Evolutionary conservation across 2,113 vertebrate species (phyloP).

Genomic region (Emydocephalus ijimae): DNA sequence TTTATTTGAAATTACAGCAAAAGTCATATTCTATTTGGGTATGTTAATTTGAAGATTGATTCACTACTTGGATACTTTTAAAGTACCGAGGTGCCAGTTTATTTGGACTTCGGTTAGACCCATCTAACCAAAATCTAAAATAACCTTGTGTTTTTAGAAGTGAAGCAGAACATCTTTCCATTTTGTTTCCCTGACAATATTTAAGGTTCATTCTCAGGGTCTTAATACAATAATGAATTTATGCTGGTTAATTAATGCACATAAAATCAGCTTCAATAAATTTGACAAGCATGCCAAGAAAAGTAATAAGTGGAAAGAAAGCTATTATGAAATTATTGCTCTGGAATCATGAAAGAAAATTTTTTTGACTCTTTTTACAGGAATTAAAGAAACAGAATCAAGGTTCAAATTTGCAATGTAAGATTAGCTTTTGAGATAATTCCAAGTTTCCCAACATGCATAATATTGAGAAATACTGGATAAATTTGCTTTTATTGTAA

Average conservation of each 20-base stretch:
- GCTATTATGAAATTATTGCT: not conserved
- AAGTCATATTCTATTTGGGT: not conserved
- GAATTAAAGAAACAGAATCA: not conserved
- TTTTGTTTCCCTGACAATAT: not conserved
- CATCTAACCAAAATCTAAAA: not conserved
- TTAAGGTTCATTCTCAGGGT: not conserved
- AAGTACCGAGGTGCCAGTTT: not conserved
- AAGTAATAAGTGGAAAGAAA: not conserved
- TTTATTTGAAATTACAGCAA: not conserved
- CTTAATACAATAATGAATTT: not conserved
- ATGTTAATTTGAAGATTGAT: constrained; percentile 1
- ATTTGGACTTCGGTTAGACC: not conserved
- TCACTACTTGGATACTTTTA: not conserved
- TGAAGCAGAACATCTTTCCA: not conserved
- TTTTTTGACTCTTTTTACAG: too few species aligned
- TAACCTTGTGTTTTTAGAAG: not conserved
- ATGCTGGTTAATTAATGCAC: not conserved
- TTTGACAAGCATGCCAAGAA: not conserved
- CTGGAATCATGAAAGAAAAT: not conserved
- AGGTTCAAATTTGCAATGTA: not conserved
- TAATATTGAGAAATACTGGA: not conserved
- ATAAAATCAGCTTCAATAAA: not conserved
- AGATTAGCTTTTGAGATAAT: not conserved
- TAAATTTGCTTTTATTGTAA: not conserved
- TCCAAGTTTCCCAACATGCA: not conserved